Percentiles rank a stretch among this genome's conserved stretches.
phyloP scores from a whole-genome alignment of 2,888 invertebrate species.

The Pediacus dermestoides region DNA sequence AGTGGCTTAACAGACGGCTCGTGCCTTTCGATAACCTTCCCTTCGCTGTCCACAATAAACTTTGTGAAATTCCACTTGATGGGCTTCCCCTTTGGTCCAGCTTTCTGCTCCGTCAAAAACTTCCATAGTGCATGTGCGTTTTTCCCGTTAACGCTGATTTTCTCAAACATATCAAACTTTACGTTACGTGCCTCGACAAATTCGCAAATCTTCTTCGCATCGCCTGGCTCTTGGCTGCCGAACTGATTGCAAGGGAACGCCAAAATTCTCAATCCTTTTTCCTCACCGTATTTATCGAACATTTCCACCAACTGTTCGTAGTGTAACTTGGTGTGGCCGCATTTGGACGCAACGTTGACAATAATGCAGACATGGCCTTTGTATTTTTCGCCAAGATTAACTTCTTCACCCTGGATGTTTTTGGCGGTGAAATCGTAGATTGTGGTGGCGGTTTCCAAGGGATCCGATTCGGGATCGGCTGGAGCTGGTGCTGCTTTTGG shows the following conservation, averaged over 20 bases:
- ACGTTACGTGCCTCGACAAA: constrained; percentile 62
- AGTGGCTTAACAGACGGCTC: constrained; percentile 49
- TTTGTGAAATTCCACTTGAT: constrained; percentile 91
- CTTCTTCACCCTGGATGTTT: constrained; percentile 71
- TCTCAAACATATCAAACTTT: constrained; percentile 70
- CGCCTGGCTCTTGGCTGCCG: constrained; percentile 66
- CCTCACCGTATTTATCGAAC: constrained; percentile 67
- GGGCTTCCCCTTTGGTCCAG: constrained; percentile 55
- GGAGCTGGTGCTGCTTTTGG: background rate
- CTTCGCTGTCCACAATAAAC: constrained; percentile 72
- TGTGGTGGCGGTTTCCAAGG: constrained; percentile 61
- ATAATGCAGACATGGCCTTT: constrained; percentile 76
- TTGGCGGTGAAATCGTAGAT: constrained; percentile 77
- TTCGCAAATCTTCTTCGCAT: constrained; percentile 60
- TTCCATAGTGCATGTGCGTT: constrained; percentile 64
- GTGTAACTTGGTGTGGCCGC: constrained; percentile 75
- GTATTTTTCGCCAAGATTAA: constrained; percentile 73
- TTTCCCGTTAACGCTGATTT: constrained; percentile 67
- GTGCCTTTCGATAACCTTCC: constrained; percentile 64
- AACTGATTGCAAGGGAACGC: constrained; percentile 90
- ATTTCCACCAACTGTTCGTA: constrained; percentile 74
- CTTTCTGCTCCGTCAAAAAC: constrained; percentile 57
- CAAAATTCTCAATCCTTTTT: constrained; percentile 70
- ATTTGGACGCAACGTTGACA: constrained; percentile 83
- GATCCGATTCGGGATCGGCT: background rate